phyloP scores from a whole-genome alignment of 2,888 invertebrate genomes.

The Dichetophora obliterata region DNA sequence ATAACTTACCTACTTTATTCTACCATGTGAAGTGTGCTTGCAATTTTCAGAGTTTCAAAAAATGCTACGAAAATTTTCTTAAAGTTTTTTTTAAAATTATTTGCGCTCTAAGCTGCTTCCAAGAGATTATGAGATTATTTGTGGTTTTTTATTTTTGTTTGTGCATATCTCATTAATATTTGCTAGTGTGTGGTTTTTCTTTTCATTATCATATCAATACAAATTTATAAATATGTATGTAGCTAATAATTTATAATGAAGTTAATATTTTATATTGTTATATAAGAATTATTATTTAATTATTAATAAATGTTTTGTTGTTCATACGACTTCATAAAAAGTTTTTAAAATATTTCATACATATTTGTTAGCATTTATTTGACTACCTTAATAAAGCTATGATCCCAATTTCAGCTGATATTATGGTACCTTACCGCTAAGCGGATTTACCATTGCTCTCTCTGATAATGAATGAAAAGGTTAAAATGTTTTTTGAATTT shows the following conservation, averaged over 20 bases:
- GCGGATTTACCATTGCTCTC: slow-evolving; percentile 70
- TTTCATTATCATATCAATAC: slow-evolving; percentile 1
- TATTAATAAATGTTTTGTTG: slow-evolving; percentile 16
- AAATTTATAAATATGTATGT: slow-evolving; percentile 21
- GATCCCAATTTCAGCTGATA: slow-evolving; percentile 75
- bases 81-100: too few species aligned
- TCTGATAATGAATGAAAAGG: slow-evolving; percentile 28
- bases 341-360: slow-evolving; percentile 31
- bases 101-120: too few species aligned
- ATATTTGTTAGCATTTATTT: slow-evolving; percentile 52
- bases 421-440: slow-evolving; percentile 71
- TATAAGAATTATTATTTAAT: slow-evolving; percentile 1
- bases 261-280: not conserved
- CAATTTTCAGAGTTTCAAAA: too few species aligned
- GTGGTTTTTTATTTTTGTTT: not conserved
- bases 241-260: slow-evolving; percentile 1
- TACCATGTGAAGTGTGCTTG: too few species aligned
- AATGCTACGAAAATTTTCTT: too few species aligned
- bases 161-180: not conserved
- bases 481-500: not conserved
- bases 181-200: not conserved
- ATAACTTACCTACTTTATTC: too few species aligned
- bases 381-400: slow-evolving; percentile 77
- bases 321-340: slow-evolving; percentile 36
- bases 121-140: too few species aligned